Conservation (phyloP, 2,113 vertebrate genomes). For the Balaenoptera acutorostrata region DNA sequence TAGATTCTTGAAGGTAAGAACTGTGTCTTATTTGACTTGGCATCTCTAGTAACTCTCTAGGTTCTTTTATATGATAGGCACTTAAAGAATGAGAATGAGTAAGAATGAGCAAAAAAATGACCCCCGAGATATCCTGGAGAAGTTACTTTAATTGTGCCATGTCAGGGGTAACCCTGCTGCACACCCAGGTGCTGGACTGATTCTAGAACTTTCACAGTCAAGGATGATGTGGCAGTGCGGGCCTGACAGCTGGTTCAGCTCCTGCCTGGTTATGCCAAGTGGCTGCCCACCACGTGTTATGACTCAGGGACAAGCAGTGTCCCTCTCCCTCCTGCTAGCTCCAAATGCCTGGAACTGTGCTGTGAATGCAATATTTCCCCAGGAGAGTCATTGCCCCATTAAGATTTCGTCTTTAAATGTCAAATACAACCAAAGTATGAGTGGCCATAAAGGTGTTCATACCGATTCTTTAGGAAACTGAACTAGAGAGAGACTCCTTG, state of each 20-base stretch:
- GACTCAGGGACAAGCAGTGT: fast-evolving
- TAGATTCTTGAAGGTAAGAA: neutral
- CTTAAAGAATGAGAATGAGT: neutral
- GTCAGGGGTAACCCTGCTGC: neutral
- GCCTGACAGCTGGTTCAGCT: neutral
- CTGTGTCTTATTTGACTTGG: neutral
- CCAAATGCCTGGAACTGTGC: neutral
- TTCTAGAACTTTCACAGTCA: neutral
- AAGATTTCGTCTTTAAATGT: neutral
- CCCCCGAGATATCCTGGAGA: neutral
- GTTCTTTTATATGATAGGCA: neutral
- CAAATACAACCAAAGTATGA: neutral
- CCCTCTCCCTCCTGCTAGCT: neutral
- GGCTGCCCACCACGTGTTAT: neutral
- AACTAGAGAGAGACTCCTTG: neutral
- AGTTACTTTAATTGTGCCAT: neutral
- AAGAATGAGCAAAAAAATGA: neutral
- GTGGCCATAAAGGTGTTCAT: neutral
- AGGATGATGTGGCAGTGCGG: too few relatives aligned
- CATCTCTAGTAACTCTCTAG: neutral
- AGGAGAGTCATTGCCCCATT: neutral
- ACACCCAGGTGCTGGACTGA: neutral
- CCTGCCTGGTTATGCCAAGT: neutral
- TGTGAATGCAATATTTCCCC: neutral
- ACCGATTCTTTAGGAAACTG: neutral